Conservation (phyloP, 2,888 invertebrate species). For the Agrotis ipsilon region DNA sequence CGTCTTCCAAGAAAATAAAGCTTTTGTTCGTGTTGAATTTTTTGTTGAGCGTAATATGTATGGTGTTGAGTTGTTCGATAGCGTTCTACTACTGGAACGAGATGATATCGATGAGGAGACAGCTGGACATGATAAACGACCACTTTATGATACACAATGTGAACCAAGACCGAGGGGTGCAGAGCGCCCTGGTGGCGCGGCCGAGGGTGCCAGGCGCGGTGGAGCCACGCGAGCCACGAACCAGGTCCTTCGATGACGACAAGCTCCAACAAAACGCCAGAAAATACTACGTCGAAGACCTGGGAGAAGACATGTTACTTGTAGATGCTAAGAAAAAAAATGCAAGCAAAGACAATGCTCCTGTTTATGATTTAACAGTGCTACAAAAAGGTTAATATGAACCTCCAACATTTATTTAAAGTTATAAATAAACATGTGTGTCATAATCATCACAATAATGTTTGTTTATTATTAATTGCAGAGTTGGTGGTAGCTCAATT, state of each 20-base stretch:
- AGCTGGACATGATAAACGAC: constrained; percentile 82
- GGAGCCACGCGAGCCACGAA: constrained; percentile 76
- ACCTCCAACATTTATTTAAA: constrained; percentile 4
- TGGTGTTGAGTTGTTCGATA: constrained; percentile 83
- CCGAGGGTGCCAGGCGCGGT: constrained; percentile 64
- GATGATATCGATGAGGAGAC: constrained; percentile 82
- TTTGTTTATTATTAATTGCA: constrained; percentile 70
- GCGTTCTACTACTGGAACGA: constrained; percentile 88
- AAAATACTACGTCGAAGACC: constrained; percentile 82
- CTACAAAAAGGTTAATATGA: constrained; percentile 78
- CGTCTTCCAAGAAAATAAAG: constrained; percentile 89
- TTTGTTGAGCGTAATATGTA: constrained; percentile 83
- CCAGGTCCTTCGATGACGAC: constrained; percentile 69
- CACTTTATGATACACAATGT: constrained; percentile 79
- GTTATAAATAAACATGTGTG: constrained; percentile 39
- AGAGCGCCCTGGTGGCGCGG: constrained; percentile 76
- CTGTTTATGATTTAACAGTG: constrained; percentile 72
- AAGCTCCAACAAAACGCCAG: constrained; percentile 72
- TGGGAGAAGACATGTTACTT: constrained; percentile 84
- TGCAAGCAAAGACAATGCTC: constrained; percentile 71
- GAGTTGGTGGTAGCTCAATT: constrained; percentile 84
- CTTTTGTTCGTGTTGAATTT: constrained; percentile 86
- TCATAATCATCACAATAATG: constrained; percentile 22
- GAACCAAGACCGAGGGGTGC: constrained; percentile 74
- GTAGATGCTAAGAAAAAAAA: constrained; percentile 84